phyloP scores from a whole-genome alignment of 2,888 invertebrate genomes.

The Crocallis elinguaria region DNA sequence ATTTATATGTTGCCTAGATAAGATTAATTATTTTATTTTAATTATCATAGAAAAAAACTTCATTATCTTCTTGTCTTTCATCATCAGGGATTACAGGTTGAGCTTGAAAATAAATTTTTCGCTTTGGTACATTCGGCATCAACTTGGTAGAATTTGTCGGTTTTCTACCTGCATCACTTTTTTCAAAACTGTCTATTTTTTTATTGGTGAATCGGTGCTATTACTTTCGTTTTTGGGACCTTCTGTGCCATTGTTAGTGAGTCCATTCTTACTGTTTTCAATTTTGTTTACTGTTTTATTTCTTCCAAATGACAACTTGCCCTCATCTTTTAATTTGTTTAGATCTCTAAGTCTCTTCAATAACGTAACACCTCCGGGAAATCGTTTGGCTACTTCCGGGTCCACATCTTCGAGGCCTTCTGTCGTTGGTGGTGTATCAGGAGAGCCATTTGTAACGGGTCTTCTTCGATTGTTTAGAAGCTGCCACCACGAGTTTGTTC shows the following conservation, averaged over 20 bases:
- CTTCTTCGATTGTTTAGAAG: not conserved
- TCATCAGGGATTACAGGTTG: conserved; percentile 50
- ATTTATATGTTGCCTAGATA: too few relatives aligned
- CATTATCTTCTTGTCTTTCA: conserved; percentile 34
- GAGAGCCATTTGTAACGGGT: not conserved
- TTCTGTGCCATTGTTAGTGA: not conserved
- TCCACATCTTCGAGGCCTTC: conserved; percentile 14
- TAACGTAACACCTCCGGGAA: conserved; percentile 35
- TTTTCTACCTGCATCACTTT: not conserved
- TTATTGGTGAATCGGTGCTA: not conserved
- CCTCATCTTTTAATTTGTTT: conserved; percentile 44
- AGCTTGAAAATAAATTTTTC: conserved; percentile 49
- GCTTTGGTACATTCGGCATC: not conserved
- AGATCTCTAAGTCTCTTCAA: conserved; percentile 44
- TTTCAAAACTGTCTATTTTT: not conserved
- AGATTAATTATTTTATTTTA: conserved; percentile 3
- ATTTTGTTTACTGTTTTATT: not conserved
- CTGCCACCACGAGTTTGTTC: not conserved
- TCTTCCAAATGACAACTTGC: conserved; percentile 17
- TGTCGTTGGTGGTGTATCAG: conserved; percentile 5
- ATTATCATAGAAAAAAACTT: conserved; percentile 48
- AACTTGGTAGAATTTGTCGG: not conserved
- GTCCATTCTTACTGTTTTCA: not conserved
- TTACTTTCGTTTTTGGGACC: not conserved
- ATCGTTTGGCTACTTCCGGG: conserved; percentile 30